A percentile compares a stretch with the other conserved stretches of the same genome.
Conservation (phyloP, 2,888 invertebrate species). For the Serrognathus titanus region DNA sequence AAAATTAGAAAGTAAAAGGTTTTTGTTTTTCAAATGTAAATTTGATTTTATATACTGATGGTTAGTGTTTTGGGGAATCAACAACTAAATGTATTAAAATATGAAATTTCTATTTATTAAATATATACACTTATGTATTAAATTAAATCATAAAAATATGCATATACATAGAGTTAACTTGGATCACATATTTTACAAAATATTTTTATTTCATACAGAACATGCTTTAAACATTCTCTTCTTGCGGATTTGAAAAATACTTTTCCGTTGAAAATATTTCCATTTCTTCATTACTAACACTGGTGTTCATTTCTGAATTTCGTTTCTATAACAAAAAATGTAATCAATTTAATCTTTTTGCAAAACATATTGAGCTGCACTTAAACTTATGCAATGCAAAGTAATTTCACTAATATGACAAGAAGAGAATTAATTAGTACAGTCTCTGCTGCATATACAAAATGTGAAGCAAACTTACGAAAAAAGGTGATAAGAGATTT, state of each 20-base stretch:
- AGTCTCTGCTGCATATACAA: too few relatives aligned
- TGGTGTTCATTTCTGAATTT: background rate
- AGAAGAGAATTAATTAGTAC: too few relatives aligned
- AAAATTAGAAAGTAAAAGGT: background rate
- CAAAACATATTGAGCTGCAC: too few relatives aligned
- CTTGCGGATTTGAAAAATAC: background rate
- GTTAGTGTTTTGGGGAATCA: too few relatives aligned
- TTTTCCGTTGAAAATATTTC: background rate
- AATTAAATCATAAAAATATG: background rate
- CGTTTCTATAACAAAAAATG: background rate
- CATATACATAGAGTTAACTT: background rate
- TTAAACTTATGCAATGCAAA: too few relatives aligned
- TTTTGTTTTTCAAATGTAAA: too few relatives aligned
- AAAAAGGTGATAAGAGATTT: slow-evolving; percentile 59
- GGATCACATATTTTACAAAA: background rate
- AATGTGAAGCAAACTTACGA: slow-evolving; percentile 33
- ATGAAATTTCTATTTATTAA: background rate
- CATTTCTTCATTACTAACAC: background rate
- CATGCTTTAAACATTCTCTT: too few relatives aligned
- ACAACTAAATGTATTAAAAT: background rate
- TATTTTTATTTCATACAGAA: too few relatives aligned
- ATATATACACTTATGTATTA: background rate
- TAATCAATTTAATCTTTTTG: too few relatives aligned
- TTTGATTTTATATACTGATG: too few relatives aligned
- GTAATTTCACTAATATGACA: too few relatives aligned